Evolutionary conservation across 2,888 invertebrate species (phyloP), one percentile per base, ranked within the genome.

Genomic region (Caenorhabditis imperialis): DNA sequence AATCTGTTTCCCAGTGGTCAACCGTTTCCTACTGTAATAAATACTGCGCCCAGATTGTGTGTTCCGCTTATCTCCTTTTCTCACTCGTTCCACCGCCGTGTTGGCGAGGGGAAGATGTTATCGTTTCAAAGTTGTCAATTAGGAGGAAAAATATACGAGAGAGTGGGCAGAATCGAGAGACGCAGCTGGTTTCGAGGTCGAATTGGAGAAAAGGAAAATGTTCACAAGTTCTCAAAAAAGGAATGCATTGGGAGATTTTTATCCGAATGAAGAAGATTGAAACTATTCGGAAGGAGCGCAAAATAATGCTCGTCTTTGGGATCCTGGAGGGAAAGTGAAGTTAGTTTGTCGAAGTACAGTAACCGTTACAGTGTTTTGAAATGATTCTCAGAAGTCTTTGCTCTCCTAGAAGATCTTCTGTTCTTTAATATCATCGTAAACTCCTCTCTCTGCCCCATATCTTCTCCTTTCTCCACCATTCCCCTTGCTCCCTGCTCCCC

Each of bases 31-130:
- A 7, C 10, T 30, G 30, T 23, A 22, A 63, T 63, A 63, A 63
- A 63, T 63, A 54, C 54, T 35, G 25, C 38, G 30, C 51, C 3
- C 54, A 54, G 55, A 63, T 54, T 63, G 54, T 48, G 63, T 62
- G 62, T 53, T 63, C 30, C 63, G 30, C 45, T 62, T 53, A 45
- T 62, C 61, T 20, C 1, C 30, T 30, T 10, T 30, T 30, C 10
- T 30, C 30, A 30, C 10, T 12, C 35, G 23, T 22, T 50, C 53
- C 10, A 44, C 30, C 38, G 10, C n/a, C 3, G 22, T 20, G 37
- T 16, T 14, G 33, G 10, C 35, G 35, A 14, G 30, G 47, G 40
- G 38, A 45, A 33, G 40, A 45, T 33, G 38, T 48, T 63, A 54
- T 63, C 62, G 12, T 12, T 25, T 37, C 22, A 14, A 30, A 50